Conservation (phyloP, 1,140 invertebrate genomes). For the Leucophenga varia region DNA sequence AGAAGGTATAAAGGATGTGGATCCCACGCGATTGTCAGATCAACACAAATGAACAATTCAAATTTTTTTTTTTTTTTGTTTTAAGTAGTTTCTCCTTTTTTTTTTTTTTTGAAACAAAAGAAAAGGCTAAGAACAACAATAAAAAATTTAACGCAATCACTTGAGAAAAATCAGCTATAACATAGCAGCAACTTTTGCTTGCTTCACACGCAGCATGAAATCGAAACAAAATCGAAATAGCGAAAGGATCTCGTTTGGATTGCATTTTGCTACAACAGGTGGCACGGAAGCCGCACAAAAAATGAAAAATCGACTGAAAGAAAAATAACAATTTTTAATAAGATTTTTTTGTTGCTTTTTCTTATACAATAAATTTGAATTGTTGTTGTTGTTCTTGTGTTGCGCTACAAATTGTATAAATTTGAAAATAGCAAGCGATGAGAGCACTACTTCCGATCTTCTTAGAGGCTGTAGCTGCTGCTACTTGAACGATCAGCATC, state of each 20-base stretch:
- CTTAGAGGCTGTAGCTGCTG: conserved; percentile 10
- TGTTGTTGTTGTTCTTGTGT: neutral
- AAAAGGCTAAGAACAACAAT: conserved; percentile 30
- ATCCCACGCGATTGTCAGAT: conserved; percentile 42
- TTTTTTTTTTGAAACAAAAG: conserved; percentile 42
- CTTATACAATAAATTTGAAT: too few species aligned
- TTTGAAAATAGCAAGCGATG: too few species aligned
- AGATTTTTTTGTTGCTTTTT: conserved; percentile 37
- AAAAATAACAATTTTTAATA: conserved; percentile 41
- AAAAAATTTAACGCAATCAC: conserved; percentile 44
- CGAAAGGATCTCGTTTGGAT: conserved; percentile 28
- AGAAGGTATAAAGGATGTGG: too few species aligned
- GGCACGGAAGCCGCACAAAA: conserved; percentile 55
- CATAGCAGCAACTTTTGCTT: too few species aligned
- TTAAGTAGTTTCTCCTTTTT: too few species aligned
- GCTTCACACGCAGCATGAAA: too few species aligned
- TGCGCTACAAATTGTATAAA: too few species aligned
- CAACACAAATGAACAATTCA: conserved; percentile 43
- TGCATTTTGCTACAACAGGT: conserved; percentile 35
- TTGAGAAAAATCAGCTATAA: conserved; percentile 49
- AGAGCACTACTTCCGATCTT: conserved; percentile 44
- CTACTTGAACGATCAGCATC: conserved; percentile 22
- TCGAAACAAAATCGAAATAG: conserved; percentile 14
- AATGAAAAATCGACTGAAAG: conserved; percentile 21
- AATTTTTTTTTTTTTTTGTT: too few species aligned